Conservation (phyloP, 2,888 invertebrate species). For the Augochlorella aurata region DNA sequence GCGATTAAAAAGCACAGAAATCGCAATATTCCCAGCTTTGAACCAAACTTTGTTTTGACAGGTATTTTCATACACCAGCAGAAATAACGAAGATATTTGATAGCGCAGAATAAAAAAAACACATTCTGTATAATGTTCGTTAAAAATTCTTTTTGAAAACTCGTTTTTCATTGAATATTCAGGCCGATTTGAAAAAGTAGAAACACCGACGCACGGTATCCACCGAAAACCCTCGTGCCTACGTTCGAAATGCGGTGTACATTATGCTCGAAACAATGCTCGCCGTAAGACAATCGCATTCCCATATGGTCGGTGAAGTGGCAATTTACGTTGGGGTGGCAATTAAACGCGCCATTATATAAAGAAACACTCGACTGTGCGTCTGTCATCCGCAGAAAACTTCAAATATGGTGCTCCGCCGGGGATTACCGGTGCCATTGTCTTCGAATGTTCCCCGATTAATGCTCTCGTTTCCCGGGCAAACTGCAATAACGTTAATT, state of each 20-base stretch:
- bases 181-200: background rate
- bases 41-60: no score
- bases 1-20: no score
- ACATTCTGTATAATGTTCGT: no score
- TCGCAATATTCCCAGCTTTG: no score
- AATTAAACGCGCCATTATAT: constrained; percentile 3
- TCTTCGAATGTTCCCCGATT: constrained; percentile 15
- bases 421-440: background rate
- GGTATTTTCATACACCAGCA: no score
- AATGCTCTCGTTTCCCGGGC: constrained; percentile 13
- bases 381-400: constrained; percentile 15
- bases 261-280: background rate
- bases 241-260: background rate
- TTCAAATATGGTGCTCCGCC: constrained; percentile 1
- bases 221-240: background rate
- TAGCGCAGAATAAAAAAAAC: no score
- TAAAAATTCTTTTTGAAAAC: no score
- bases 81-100: no score
- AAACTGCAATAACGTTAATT: constrained; percentile 25
- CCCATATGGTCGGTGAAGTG: constrained; percentile 8
- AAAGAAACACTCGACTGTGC: background rate
- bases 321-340: background rate
- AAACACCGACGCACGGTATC: background rate
- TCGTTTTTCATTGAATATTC: no score
- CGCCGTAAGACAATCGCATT: background rate